Percentiles rank a stretch among this genome's conserved stretches.
phyloP scores from a whole-genome alignment of 2,113 vertebrate species.

The Excalfactoria chinensis region DNA sequence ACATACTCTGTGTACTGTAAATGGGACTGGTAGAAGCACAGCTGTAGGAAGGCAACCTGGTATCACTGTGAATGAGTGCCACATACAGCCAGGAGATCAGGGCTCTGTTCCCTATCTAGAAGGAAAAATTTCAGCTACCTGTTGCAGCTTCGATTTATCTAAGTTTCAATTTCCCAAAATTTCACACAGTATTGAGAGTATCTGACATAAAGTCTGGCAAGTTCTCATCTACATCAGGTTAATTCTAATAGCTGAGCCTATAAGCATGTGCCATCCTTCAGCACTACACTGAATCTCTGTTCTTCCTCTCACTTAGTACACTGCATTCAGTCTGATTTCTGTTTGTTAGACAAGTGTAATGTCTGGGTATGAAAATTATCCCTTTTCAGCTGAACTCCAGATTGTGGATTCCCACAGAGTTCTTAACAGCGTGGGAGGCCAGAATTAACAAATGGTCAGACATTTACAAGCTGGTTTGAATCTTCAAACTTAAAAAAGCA shows the following conservation, averaged over 20 bases:
- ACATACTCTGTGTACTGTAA: background rate
- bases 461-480: background rate
- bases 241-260: background rate
- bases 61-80: background rate
- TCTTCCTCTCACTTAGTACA: background rate
- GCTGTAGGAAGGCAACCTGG: background rate
- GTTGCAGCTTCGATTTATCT: background rate
- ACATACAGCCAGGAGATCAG: background rate
- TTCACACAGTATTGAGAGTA: background rate
- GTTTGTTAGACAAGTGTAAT: background rate
- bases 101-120: background rate
- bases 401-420: background rate
- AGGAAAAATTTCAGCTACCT: background rate
- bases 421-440: background rate
- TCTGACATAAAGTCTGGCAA: background rate
- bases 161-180: background rate
- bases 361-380: background rate
- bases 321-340: background rate
- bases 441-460: slow-evolving; percentile 21
- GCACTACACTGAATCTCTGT: rapidly evolving
- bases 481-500: background rate
- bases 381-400: background rate
- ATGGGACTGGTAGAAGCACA: background rate
- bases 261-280: background rate
- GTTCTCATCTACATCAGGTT: background rate